Conservation (phyloP, 2,113 vertebrate species). For the Malurus elegans region DNA sequence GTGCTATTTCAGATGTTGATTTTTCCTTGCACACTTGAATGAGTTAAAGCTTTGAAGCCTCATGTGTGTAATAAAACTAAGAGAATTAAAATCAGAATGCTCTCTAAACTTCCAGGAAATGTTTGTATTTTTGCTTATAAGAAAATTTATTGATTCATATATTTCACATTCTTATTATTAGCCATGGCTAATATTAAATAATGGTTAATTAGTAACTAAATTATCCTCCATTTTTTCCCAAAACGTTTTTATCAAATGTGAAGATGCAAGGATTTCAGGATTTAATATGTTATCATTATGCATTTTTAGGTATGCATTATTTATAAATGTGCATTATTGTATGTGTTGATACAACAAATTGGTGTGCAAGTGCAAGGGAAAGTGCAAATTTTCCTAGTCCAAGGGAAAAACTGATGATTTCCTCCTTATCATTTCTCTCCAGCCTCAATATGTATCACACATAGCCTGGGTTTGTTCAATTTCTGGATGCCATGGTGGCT, state of each 20-base stretch:
- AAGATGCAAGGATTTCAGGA: background rate
- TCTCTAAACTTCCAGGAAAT: background rate
- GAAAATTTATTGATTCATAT: background rate
- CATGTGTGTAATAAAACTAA: background rate
- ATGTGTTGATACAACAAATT: background rate
- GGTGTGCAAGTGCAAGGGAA: background rate
- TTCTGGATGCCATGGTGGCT: background rate
- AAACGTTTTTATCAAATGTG: background rate
- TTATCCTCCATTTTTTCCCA: background rate
- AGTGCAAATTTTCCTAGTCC: background rate
- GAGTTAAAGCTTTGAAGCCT: background rate
- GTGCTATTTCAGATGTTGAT: background rate
- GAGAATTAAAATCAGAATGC: background rate
- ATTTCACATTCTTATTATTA: background rate
- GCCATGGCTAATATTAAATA: background rate
- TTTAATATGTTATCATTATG: background rate
- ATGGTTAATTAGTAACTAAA: background rate
- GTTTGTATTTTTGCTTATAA: background rate
- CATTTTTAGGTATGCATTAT: background rate
- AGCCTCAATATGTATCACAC: background rate
- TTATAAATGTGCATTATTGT: background rate
- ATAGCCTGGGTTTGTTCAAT: background rate
- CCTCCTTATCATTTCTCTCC: background rate
- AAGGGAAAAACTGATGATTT: background rate
- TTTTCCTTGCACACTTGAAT: background rate